Evolutionary conservation across 1,140 invertebrate species (phyloP).

Genomic region (Saccostrea cuccullata): DNA sequence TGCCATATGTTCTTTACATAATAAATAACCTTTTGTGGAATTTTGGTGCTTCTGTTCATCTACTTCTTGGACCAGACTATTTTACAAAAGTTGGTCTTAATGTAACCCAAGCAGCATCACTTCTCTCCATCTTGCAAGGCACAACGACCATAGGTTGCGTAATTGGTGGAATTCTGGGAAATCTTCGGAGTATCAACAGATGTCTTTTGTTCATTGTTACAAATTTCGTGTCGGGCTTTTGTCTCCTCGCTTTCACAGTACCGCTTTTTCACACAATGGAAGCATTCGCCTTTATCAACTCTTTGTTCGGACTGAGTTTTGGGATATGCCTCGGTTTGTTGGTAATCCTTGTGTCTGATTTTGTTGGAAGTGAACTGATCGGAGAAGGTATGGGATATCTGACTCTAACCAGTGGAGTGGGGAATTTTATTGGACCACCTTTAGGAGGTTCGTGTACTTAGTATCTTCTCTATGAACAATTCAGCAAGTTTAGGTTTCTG

Average conservation of each 20-base stretch:
- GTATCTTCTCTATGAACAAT: no score
- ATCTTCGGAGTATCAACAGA: slow-evolving; percentile 61
- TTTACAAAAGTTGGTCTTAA: slow-evolving; percentile 57
- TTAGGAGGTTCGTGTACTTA: slow-evolving; percentile 64
- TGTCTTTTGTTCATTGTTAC: slow-evolving; percentile 61
- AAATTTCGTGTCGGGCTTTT: slow-evolving; percentile 62
- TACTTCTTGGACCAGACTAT: slow-evolving; percentile 70
- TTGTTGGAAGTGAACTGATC: slow-evolving; percentile 65
- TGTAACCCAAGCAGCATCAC: slow-evolving; percentile 58
- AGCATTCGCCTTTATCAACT: slow-evolving; percentile 41
- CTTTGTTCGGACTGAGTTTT: slow-evolving; percentile 63
- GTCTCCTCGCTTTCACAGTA: slow-evolving; percentile 44
- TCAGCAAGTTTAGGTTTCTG: no score
- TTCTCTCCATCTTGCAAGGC: slow-evolving; percentile 62
- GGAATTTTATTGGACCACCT: slow-evolving; percentile 69
- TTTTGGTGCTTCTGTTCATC: slow-evolving; percentile 58
- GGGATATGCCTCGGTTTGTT: slow-evolving; percentile 71
- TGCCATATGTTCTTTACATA: slow-evolving; percentile 68
- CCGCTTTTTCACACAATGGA: slow-evolving; percentile 54
- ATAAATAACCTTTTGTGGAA: slow-evolving; percentile 74
- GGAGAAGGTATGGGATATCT: slow-evolving; percentile 71
- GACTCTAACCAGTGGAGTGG: slow-evolving; percentile 72
- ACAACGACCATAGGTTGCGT: slow-evolving; percentile 66
- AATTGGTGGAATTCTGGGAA: slow-evolving; percentile 67
- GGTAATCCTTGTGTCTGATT: slow-evolving; percentile 68